Conservation (phyloP, 1,140 invertebrate genomes). For the Doryteuthis pealeii region DNA sequence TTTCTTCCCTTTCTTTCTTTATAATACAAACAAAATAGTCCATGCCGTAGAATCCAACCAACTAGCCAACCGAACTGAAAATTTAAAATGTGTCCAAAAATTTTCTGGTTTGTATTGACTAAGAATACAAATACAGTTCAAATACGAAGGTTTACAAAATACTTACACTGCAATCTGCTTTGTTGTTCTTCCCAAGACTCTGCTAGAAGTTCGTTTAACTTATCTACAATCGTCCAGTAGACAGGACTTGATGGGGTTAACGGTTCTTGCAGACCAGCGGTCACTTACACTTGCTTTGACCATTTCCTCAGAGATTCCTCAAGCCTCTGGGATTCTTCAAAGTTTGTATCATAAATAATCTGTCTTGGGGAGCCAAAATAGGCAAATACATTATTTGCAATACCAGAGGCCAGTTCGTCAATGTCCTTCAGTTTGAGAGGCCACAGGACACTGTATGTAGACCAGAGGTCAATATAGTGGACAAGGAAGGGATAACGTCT, state of each 20-base stretch:
- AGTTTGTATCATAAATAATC: not conserved
- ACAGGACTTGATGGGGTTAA: not conserved
- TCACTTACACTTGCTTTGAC: not conserved
- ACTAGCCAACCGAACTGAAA: too few relatives aligned
- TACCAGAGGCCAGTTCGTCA: not conserved
- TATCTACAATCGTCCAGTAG: not conserved
- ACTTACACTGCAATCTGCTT: not conserved
- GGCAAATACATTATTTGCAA: not conserved
- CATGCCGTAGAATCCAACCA: too few relatives aligned
- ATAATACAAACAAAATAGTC: too few relatives aligned
- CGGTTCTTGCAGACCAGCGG: not conserved
- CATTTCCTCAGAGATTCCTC: not conserved
- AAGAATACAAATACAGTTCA: too few relatives aligned
- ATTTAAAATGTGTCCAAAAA: too few relatives aligned
- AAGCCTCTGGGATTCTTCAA: not conserved
- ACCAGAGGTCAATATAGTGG: not conserved
- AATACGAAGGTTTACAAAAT: too few relatives aligned
- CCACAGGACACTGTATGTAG: not conserved
- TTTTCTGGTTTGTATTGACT: too few relatives aligned
- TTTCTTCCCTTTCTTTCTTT: too few relatives aligned
- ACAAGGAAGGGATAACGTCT: not conserved
- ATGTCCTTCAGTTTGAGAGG: not conserved
- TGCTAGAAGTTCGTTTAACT: not conserved
- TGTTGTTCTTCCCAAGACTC: not conserved
- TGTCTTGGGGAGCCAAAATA: not conserved